A percentile compares a stretch with the other conserved stretches of the same genome.
phyloP scores from a whole-genome alignment of 2,113 vertebrate genomes.

The Piaya cayana region DNA sequence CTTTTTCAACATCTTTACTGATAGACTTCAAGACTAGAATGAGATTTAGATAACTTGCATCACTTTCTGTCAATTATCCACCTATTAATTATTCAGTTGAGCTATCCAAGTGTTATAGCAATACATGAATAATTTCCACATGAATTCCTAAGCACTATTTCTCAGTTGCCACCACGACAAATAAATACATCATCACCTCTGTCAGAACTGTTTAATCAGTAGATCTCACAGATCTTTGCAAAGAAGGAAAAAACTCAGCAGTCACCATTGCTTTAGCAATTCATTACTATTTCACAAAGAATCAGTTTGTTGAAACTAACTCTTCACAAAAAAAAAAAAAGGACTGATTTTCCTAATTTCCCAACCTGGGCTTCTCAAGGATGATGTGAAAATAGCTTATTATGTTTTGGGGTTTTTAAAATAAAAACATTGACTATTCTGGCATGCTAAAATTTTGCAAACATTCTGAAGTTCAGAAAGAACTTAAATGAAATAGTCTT shows the following conservation, averaged over 20 bases:
- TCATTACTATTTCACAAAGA: neutral
- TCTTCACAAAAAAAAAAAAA: neutral
- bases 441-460: accelerated
- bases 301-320: neutral
- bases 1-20: neutral
- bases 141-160: neutral
- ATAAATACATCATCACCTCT: neutral
- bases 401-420: neutral
- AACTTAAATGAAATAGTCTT: neutral
- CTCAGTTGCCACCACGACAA: neutral
- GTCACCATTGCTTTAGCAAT: neutral
- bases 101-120: neutral
- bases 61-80: neutral
- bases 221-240: neutral
- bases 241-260: neutral
- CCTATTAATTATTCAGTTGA: neutral
- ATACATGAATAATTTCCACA: neutral
- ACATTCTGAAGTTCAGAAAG: neutral
- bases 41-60: neutral
- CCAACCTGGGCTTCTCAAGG: neutral
- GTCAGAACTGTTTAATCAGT: neutral
- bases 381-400: neutral
- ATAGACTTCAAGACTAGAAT: neutral
- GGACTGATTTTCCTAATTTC: neutral
- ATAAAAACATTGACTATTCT: neutral